Evolutionary conservation across 1,140 invertebrate genomes (phyloP), one percentile per base, ranked within the genome.

Genomic region (Lepidurus packardi): DNA sequence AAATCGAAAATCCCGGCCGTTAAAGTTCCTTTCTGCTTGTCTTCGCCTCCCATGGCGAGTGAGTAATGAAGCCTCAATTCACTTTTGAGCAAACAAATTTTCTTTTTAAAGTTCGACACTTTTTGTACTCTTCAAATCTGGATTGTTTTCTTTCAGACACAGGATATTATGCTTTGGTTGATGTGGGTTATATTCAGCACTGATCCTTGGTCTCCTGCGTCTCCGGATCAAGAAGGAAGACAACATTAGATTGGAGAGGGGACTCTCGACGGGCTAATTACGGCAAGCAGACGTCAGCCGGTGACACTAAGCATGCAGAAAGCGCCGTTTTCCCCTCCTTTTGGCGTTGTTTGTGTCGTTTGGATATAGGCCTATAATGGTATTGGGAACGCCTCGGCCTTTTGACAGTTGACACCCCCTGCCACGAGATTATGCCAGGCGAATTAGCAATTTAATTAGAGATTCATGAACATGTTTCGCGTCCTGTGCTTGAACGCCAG

Each of bases 211-310:
- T 65, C 13, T 65, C 53, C 53, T 21, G 9, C 53, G 53, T 21
- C 16, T 65, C 21, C 53, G 8, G 21, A 65, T 65, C 53, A 21
- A 13, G 53, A 65, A 65, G 53, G 21, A 65, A 65, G n/a, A 65
- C 53, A 21, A 65, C 16, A 65, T 21, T 21, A 21, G 13, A 16
- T 13, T n/a, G 8, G 53, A 13, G 21, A 65, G 13, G 53, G 53
- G 53, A 65, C 53, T 65, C 53, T 65, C 21, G 53, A 65, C 53
- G 21, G 53, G n/a, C 53, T 65, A 65, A 65, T 65, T 65, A 65
- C 53, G 53, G 53, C 21, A 16, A 65, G 53, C 53, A 65, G 16
- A 65, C 53, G 53, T 65, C 53, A 65, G 53, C 53, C 21, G 16
- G 53, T 21, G 53, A 65, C 53, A 65, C 21, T 65, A 21, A 65